These are phyloP conservation scores for Plodia interpunctella DNA, from an alignment of 1,140 invertebrate genomes.

Conservation along the genomic window DNA sequence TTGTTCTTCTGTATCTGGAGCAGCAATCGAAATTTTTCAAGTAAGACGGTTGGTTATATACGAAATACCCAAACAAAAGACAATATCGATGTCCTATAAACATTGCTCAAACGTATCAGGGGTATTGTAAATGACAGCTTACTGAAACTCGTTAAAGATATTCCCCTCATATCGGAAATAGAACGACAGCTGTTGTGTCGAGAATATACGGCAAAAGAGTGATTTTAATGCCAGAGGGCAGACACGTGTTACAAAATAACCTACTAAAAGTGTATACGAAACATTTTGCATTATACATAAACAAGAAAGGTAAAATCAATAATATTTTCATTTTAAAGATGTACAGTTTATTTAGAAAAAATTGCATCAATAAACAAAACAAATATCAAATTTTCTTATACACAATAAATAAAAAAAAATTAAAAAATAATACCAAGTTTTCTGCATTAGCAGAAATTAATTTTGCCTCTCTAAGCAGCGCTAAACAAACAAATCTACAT, in stretches of 20 bases:
- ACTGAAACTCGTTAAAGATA: slow-evolving; percentile 24
- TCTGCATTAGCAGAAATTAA: too few relatives aligned
- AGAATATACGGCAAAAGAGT: slow-evolving; percentile 53
- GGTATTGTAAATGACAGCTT: slow-evolving; percentile 13
- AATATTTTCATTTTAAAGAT: too few relatives aligned
- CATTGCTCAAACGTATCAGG: not conserved
- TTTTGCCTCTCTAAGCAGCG: too few relatives aligned
- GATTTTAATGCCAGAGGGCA: slow-evolving; percentile 39
- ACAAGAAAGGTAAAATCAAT: too few relatives aligned
- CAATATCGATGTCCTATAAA: too few relatives aligned
- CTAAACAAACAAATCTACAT: not conserved
- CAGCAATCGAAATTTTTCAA: slow-evolving; percentile 1
- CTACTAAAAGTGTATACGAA: too few relatives aligned
- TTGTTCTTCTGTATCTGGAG: slow-evolving; percentile 26
- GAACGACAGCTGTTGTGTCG: slow-evolving; percentile 63
- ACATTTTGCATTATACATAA: too few relatives aligned
- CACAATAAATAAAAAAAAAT: too few relatives aligned
- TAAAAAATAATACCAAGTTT: too few relatives aligned
- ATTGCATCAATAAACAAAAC: too few relatives aligned
- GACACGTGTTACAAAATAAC: slow-evolving; percentile 32
- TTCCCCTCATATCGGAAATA: slow-evolving; percentile 60
- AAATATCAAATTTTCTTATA: too few relatives aligned
- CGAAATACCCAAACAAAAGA: not conserved
- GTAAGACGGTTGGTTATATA: not conserved
- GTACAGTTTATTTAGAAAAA: too few relatives aligned